Conservation (phyloP, 2,113 vertebrate species). For the Synodontis membranacea region DNA sequence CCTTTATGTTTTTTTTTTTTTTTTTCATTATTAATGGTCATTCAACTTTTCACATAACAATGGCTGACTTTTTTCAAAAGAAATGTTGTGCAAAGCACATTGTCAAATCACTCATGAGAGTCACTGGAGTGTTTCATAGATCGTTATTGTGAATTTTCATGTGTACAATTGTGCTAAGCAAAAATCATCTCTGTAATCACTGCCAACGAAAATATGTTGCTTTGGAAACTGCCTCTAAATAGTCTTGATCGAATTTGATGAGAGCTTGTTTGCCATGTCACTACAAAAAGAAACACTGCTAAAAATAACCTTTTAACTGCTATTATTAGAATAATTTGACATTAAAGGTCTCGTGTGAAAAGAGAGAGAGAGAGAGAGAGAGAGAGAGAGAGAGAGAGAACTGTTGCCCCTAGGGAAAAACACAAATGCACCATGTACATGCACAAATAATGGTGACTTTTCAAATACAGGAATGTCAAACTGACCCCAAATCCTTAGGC, state of each 20-base stretch:
- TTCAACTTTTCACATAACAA: slow-evolving; percentile 5
- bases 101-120: slow-evolving; percentile 9
- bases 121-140: background rate
- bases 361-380: background rate
- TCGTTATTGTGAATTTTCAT: background rate
- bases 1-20: slow-evolving; percentile 5
- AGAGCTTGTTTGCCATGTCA: background rate
- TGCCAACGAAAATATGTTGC: background rate
- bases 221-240: slow-evolving; percentile 7
- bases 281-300: background rate
- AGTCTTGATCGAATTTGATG: background rate
- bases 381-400: background rate
- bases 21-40: background rate
- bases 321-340: slow-evolving; percentile 12
- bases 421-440: background rate
- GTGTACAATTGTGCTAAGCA: background rate
- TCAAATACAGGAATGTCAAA: background rate
- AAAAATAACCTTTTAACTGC: slow-evolving; percentile 8
- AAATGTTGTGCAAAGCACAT: slow-evolving; percentile 12
- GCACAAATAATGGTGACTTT: background rate
- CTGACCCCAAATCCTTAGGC: background rate
- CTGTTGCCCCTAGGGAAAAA: slow-evolving; percentile 31
- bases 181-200: slow-evolving; percentile 18
- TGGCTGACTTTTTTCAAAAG: background rate
- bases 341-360: background rate